A percentile compares a stretch with the other conserved stretches of the same genome.
These are phyloP conservation scores for Ictalurus punctatus DNA, from an alignment of 2,113 vertebrate species.

Conservation along the genomic window DNA sequence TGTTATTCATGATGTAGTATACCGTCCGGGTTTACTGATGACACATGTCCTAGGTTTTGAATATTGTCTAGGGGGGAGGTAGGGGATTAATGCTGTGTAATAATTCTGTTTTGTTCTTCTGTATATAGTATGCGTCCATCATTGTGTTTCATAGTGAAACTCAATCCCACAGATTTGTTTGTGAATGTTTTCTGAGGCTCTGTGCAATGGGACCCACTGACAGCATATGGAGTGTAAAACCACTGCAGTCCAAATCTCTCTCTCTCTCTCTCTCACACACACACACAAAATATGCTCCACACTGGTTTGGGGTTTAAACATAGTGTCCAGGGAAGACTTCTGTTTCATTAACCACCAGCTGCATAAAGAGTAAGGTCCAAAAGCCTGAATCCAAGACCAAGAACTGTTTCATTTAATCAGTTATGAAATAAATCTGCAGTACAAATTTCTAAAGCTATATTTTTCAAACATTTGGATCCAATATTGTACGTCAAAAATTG, in stretches of 20 bases:
- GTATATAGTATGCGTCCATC: background rate
- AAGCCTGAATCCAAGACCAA: background rate
- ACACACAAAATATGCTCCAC: background rate
- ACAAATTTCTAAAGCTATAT: background rate
- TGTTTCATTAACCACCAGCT: background rate
- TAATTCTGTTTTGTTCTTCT: slow-evolving; percentile 8
- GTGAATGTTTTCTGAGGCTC: background rate
- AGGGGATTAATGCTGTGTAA: background rate
- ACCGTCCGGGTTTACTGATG: background rate
- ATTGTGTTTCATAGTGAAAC: background rate
- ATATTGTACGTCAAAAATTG: background rate
- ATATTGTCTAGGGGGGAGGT: background rate
- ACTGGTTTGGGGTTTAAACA: background rate
- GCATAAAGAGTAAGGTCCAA: background rate
- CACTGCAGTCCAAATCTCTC: background rate
- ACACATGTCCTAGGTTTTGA: background rate
- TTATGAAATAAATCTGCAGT: background rate
- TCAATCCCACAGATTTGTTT: background rate
- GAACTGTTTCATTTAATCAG: background rate
- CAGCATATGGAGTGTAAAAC: slow-evolving; percentile 11
- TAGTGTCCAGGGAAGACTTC: background rate
- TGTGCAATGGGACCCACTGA: slow-evolving; percentile 15
- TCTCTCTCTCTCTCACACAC: too few relatives aligned
- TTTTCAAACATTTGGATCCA: background rate
- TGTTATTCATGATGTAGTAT: background rate